Conservation (phyloP, 2,888 invertebrate genomes). For the Trichacis sp. region DNA sequence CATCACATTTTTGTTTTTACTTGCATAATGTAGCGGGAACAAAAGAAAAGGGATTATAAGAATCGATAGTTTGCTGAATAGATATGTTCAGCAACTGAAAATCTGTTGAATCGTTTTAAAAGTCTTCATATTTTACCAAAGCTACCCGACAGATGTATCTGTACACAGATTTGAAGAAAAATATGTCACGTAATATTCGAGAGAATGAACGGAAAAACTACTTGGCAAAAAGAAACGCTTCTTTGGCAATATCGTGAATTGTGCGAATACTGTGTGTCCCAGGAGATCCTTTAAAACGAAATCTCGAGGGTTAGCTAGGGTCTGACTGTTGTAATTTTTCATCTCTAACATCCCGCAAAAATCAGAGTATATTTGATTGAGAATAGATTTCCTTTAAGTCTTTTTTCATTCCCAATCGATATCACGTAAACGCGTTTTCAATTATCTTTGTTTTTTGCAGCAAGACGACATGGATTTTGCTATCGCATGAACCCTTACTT, state of each 20-base stretch:
- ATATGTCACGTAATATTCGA: too few relatives aligned
- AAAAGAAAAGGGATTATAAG: too few relatives aligned
- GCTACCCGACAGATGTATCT: too few relatives aligned
- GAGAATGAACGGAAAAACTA: background rate
- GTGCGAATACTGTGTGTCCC: constrained; percentile 18
- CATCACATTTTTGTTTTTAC: too few relatives aligned
- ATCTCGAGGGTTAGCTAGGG: constrained; percentile 16
- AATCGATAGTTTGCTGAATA: too few relatives aligned
- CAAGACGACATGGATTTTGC: constrained; percentile 4
- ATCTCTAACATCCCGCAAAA: constrained; percentile 5
- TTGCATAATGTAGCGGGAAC: too few relatives aligned
- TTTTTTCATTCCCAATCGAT: background rate
- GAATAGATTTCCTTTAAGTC: too few relatives aligned
- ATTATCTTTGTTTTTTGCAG: background rate
- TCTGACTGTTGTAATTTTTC: constrained; percentile 2
- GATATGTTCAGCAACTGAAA: too few relatives aligned
- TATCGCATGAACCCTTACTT: constrained; percentile 3
- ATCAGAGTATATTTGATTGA: constrained; percentile 13
- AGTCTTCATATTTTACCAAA: too few relatives aligned
- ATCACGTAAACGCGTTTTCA: too few relatives aligned
- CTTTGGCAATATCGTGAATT: constrained; percentile 24
- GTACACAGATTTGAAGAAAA: too few relatives aligned
- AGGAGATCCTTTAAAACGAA: constrained; percentile 19
- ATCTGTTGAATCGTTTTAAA: too few relatives aligned
- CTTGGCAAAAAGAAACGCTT: constrained; percentile 12